These are phyloP conservation scores for Mustelus asterias DNA, from an alignment of 2,113 vertebrate genomes.

Conservation along the genomic window DNA sequence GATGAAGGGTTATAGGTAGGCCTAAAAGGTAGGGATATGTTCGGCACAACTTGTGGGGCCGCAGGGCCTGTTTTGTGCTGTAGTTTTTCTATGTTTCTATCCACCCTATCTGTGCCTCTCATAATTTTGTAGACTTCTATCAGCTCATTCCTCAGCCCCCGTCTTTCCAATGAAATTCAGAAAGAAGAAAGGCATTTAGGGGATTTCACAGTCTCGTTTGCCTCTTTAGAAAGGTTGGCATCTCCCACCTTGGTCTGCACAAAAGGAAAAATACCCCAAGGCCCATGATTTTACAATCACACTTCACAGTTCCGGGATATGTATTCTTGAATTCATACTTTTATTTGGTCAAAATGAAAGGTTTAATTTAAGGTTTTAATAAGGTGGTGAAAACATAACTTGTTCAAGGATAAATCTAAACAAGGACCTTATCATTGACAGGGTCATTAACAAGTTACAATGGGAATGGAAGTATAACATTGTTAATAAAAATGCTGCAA, in stretches of 20 bases:
- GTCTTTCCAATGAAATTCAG: too few species aligned
- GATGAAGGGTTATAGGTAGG: too few species aligned
- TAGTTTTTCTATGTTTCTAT: too few species aligned
- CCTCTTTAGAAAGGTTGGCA: not conserved
- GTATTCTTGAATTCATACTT: not conserved
- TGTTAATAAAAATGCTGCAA: not conserved
- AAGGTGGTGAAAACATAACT: not conserved
- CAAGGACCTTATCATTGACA: not conserved
- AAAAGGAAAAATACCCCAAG: not conserved
- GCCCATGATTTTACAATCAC: not conserved
- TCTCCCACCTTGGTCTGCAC: not conserved
- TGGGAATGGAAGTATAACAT: not conserved
- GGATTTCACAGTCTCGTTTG: not conserved
- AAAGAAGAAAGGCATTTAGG: not conserved
- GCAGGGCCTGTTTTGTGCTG: too few species aligned
- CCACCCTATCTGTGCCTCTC: too few species aligned
- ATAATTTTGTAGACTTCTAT: too few species aligned
- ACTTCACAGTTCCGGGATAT: not conserved
- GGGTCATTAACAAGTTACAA: not conserved
- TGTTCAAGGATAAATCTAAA: not conserved
- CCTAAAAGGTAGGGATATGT: too few species aligned
- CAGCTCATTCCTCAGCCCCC: too few species aligned
- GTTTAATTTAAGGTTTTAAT: not conserved
- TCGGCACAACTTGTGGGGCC: too few species aligned
- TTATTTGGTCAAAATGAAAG: not conserved